Percentiles rank a stretch among this genome's conserved stretches.
These are phyloP conservation scores for Pangasius macronema DNA, from an alignment of 2,797 vertebrate genomes.

Conservation along the genomic window DNA sequence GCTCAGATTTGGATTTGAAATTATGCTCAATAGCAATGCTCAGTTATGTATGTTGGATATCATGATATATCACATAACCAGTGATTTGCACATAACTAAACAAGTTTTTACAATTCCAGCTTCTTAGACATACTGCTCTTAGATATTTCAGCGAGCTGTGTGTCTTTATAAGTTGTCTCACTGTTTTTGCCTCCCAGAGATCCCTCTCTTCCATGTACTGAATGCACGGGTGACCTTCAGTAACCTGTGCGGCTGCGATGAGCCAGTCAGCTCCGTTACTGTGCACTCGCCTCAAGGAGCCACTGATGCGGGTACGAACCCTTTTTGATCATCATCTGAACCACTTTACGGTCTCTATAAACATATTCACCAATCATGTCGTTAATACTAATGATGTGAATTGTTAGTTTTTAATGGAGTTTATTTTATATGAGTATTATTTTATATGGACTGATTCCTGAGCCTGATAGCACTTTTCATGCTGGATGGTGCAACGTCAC, in stretches of 20 bases:
- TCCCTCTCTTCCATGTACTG: conserved; percentile 92
- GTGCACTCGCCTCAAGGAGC: conserved; percentile 70
- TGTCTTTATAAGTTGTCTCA: not conserved
- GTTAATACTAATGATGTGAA: not conserved
- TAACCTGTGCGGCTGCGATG: conserved; percentile 92
- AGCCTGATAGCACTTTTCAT: not conserved
- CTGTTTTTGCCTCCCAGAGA: conserved; percentile 73
- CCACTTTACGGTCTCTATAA: not conserved
- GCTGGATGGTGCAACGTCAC: not conserved
- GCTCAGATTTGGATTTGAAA: too few relatives aligned
- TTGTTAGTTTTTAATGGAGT: not conserved
- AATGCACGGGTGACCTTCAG: conserved; percentile 96
- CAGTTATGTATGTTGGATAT: not conserved
- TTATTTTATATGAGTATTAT: not conserved
- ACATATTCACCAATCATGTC: not conserved
- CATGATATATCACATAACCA: not conserved
- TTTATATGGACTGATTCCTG: too few relatives aligned
- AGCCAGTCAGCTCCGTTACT: conserved; percentile 85
- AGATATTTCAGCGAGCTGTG: not conserved
- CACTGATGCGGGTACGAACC: conserved; percentile 68
- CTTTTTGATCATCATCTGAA: not conserved
- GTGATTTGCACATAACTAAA: not conserved
- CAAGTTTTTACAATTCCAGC: not conserved
- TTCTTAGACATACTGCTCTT: not conserved
- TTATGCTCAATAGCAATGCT: not conserved